Conservation (phyloP, 2,797 vertebrate species). For the Chloroceryle inda region DNA sequence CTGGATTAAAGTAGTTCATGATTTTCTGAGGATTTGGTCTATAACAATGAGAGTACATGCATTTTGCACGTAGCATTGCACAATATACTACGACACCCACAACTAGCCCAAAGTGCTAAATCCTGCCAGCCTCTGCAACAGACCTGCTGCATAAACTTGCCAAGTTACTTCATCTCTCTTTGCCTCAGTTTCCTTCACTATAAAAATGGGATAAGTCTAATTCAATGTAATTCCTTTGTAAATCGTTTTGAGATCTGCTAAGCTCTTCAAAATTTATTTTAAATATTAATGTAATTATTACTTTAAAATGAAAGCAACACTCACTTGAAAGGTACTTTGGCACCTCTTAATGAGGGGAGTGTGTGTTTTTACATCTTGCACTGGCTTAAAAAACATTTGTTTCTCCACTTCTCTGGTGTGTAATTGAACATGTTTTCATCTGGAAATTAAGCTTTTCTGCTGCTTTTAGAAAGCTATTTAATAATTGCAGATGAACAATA, state of each 20-base stretch:
- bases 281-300: constrained; percentile 7
- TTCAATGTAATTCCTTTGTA: neutral
- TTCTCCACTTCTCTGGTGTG: neutral
- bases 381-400: neutral
- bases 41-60: neutral
- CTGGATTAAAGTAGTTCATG: neutral
- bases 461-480: neutral
- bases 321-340: neutral
- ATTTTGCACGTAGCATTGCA: neutral
- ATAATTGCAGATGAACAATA: neutral
- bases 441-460: neutral
- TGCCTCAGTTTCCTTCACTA: constrained; percentile 40
- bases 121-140: neutral
- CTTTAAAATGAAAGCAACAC: neutral
- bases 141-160: neutral
- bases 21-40: constrained; percentile 8
- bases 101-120: neutral
- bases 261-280: neutral
- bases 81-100: fast-evolving
- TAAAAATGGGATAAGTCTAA: neutral
- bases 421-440: neutral
- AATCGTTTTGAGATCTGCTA: constrained; percentile 14
- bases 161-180: neutral
- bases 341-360: constrained; percentile 31
- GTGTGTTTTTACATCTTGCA: neutral